A percentile compares a stretch with the other conserved stretches of the same genome.
Conservation (phyloP, 1,140 invertebrate species). For the Polypedilum vanderplanki region DNA sequence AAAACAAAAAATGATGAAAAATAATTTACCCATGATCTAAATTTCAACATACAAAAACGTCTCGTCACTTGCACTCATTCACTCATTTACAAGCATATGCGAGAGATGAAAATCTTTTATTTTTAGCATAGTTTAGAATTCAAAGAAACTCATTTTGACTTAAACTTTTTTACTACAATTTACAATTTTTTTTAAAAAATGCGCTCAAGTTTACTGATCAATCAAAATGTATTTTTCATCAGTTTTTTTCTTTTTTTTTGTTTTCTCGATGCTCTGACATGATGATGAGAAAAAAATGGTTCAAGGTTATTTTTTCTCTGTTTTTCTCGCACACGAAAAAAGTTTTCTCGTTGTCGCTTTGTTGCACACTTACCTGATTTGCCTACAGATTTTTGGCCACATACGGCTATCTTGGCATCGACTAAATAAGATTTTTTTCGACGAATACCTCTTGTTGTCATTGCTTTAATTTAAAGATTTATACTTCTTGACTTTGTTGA, state of each 20-base stretch:
- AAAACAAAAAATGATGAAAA: too few species aligned
- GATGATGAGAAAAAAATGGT: slow-evolving; percentile 9
- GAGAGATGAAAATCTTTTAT: too few species aligned
- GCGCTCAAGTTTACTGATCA: too few species aligned
- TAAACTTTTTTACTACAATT: too few species aligned
- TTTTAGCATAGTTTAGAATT: too few species aligned
- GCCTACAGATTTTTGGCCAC: slow-evolving; percentile 77
- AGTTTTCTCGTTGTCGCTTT: background rate
- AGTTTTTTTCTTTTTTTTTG: background rate
- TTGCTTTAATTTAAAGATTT: slow-evolving; percentile 34
- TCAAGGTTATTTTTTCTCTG: slow-evolving; percentile 18
- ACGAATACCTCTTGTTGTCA: slow-evolving; percentile 64
- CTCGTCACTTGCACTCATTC: too few species aligned
- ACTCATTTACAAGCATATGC: too few species aligned
- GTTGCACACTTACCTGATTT: slow-evolving; percentile 70
- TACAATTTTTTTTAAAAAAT: too few species aligned
- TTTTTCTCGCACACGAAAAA: background rate
- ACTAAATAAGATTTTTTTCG: slow-evolving; percentile 81
- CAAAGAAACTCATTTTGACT: too few species aligned
- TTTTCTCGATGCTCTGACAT: background rate
- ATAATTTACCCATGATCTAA: too few species aligned
- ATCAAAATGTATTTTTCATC: background rate
- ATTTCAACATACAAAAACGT: too few species aligned
- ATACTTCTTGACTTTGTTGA: too few species aligned
- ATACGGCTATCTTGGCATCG: slow-evolving; percentile 80